Evolutionary conservation across 2,113 vertebrate species (phyloP), one percentile per base, ranked within the genome.

Genomic region (Festucalex cinctus): DNA sequence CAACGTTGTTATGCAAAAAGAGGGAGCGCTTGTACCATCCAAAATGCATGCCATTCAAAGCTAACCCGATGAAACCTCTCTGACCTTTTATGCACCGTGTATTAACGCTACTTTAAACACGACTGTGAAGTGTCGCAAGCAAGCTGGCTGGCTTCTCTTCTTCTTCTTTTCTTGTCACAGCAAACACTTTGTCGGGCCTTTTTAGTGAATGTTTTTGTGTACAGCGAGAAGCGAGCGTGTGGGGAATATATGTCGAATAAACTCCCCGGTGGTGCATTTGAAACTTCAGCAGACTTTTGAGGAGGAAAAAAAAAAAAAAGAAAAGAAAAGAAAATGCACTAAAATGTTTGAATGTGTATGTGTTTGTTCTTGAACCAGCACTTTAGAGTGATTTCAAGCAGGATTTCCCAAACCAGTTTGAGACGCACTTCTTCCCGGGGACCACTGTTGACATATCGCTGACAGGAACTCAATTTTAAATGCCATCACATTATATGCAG

Each of bases 321-420:
- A n/a, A n/a, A n/a, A n/a, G n/a, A 46, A 65, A 77, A 76, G 73
- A 77, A 86, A 83, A 84, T 88, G 86, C 85, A 88, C 84, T 85
- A 83, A 82, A 83, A 83, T 66, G 73, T 83, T 85, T 86, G 54
- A 84, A 65, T 66, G 71, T 86, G 73, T 78, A 65, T 83, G 74
- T 85, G 61, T 80, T 66, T 87, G 74, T 86, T 73, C 72, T 86
- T 83, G 81, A 83, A 89, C 84, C 87, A 90, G 90, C 88, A 91
- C 89, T 91, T 92, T 90, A 91, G 83, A 85, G 85, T 75, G 81
- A 84, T 73, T 82, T 81, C 26, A 68, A 63, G 54, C 54, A 57
- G 54, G 54, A 57, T 57, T 57, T 57, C 54, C 54, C 54, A 57
- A 57, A 32, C 26, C 13, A 2, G 54, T 26, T 57, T 16, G 14